Evolutionary conservation across 2,888 invertebrate genomes (phyloP), one percentile per base, ranked within the genome.

Genomic region (Troilus luridus): DNA sequence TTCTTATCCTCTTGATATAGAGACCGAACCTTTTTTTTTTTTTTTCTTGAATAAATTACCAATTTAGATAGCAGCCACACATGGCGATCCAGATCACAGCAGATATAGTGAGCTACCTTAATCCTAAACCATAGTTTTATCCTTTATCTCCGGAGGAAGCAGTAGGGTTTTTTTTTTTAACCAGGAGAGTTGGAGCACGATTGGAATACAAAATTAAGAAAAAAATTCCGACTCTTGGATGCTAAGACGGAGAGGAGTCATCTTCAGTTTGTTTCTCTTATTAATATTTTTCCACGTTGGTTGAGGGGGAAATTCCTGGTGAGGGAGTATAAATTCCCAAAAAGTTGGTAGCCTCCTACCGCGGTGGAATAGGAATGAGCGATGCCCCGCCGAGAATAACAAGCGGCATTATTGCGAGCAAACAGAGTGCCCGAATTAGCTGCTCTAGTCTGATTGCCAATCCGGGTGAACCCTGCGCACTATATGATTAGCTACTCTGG

Each of bases 241-340:
- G n/a, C 56, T 54, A 72, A 89, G 89, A 89, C 72, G 89, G 64
- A 41, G 56, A 72, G n/a, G 72, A 89, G 72, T 89, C 89, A 89
- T 89, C 89, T 89, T 72, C 89, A 72, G 89, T 89, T 89, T 89
- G 89, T 89, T 89, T 89, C 89, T 56, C 89, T 89, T 89, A 89
- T 89, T 89, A 89, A 89, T 89, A 89, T 89, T 89, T 89, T 56
- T 72, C n/a, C 72, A 72, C 89, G 10, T 67, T 72, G 62, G 64
- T 64, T 60, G 60, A 54, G 21, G 67, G 60, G 67, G 89, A 67
- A 67, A 54, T 89, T 27, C 88, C 41, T 62, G 89, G 54, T 24
- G 24, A 54, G 89, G 89, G 67, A 72, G 89, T 89, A 89, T 89
- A 89, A 89, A 89, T 89, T 89, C 41, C 64, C 67, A 72, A 89